Evolutionary conservation across 2,888 invertebrate genomes (phyloP).

Genomic region (Aquatica leii): DNA sequence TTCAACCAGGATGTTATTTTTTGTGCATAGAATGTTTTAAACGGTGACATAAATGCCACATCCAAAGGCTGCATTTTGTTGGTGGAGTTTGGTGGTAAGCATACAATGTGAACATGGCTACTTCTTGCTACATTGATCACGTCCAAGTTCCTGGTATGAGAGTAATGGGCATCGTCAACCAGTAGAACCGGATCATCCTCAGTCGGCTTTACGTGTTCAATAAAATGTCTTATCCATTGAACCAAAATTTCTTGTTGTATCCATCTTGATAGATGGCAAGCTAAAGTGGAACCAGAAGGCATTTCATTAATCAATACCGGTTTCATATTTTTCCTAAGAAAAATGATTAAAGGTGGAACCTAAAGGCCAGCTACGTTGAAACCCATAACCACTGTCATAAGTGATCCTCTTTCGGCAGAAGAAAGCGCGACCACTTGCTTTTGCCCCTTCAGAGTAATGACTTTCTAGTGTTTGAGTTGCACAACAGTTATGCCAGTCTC

Average conservation of each 20-base stretch:
- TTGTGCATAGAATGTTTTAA: slow-evolving; percentile 44
- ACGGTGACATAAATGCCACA: no score
- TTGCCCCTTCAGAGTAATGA: slow-evolving; percentile 45
- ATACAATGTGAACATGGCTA: slow-evolving; percentile 46
- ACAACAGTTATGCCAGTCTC: slow-evolving; percentile 35
- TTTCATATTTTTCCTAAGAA: slow-evolving; percentile 49
- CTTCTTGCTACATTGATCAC: slow-evolving; percentile 29
- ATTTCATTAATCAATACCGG: slow-evolving; percentile 48
- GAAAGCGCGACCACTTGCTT: slow-evolving; percentile 45
- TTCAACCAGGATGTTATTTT: slow-evolving; percentile 41
- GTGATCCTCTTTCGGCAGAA: slow-evolving; percentile 44
- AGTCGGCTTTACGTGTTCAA: slow-evolving; percentile 29
- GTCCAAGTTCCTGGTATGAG: slow-evolving; percentile 33
- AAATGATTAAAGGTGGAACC: no score
- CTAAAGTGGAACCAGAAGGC: slow-evolving; percentile 47
- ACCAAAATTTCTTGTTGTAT: slow-evolving; percentile 37
- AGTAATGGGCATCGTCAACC: slow-evolving; percentile 37
- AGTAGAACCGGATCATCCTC: slow-evolving; percentile 35
- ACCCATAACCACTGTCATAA: slow-evolving; percentile 46
- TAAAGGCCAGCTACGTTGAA: slow-evolving; percentile 47
- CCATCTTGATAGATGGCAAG: no score
- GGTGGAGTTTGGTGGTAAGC: slow-evolving; percentile 51
- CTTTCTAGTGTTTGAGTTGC: slow-evolving; percentile 17
- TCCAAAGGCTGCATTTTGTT: no score
- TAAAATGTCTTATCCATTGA: slow-evolving; percentile 38